Evolutionary conservation across 2,113 vertebrate species (phyloP).

Genomic region (Cairina moschata): DNA sequence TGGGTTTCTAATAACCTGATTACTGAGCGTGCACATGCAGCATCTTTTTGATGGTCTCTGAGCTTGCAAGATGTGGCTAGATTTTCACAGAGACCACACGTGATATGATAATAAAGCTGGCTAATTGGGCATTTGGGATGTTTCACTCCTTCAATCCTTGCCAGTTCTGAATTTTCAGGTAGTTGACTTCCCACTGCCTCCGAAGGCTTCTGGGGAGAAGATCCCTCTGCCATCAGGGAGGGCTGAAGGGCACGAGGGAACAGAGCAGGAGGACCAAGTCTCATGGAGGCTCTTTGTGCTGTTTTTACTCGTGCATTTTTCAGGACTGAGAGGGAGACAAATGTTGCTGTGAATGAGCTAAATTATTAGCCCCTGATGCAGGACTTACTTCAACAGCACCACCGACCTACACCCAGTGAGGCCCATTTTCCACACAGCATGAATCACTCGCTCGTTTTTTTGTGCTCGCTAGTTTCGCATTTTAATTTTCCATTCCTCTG

Average conservation of each 20-base stretch:
- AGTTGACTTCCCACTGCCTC: neutral
- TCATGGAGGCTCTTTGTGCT: accelerated
- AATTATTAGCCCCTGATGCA: neutral
- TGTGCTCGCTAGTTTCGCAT: neutral
- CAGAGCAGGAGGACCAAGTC: neutral
- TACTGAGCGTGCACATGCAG: neutral
- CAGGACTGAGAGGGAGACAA: neutral
- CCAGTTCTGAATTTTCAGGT: neutral
- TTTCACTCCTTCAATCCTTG: neutral
- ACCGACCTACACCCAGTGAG: neutral
- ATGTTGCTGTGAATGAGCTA: neutral
- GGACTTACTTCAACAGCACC: neutral
- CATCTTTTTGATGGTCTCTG: neutral
- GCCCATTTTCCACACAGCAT: constrained; percentile 6
- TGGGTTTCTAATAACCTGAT: neutral
- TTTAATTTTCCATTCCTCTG: constrained; percentile 45
- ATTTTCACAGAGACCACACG: constrained; percentile 5
- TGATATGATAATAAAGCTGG: neutral
- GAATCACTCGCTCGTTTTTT: neutral
- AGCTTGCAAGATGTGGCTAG: neutral
- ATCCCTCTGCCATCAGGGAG: neutral
- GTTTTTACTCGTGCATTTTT: neutral
- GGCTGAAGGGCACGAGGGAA: neutral
- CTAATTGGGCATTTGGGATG: neutral
- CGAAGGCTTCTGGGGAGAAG: neutral